These are phyloP conservation scores for Bovichtus variegatus DNA, from an alignment of 2,797 vertebrate genomes.

Conservation along the genomic window DNA sequence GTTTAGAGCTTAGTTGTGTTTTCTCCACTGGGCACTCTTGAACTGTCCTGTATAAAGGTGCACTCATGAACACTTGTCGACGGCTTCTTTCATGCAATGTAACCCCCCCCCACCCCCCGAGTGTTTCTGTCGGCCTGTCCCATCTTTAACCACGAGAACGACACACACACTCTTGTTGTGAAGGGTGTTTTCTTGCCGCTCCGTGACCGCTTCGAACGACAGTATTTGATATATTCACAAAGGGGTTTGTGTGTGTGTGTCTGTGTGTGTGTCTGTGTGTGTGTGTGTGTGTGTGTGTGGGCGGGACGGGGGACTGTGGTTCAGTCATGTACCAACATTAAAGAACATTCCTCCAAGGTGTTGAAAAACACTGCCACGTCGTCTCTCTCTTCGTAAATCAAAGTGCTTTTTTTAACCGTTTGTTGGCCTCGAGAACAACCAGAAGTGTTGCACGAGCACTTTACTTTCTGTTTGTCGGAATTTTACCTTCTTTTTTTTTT, in stretches of 20 bases:
- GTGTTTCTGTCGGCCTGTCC: conserved; percentile 53
- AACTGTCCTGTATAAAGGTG: conserved; percentile 84
- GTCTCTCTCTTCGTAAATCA: conserved; percentile 63
- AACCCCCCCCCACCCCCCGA: conserved; percentile 59
- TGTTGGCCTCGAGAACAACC: conserved; percentile 82
- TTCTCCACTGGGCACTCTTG: conserved; percentile 86
- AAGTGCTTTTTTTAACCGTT: conserved; percentile 78
- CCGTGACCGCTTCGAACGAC: conserved; percentile 73
- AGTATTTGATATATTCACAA: conserved; percentile 88
- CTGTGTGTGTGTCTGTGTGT: conserved; percentile 63
- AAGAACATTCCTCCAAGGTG: conserved; percentile 85
- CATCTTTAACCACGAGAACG: conserved; percentile 63
- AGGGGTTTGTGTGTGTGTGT: conserved; percentile 51
- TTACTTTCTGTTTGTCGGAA: conserved; percentile 76
- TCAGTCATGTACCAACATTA: conserved; percentile 83
- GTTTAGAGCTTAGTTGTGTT: conserved; percentile 88
- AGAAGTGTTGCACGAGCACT: conserved; percentile 85
- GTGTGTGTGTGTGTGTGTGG: conserved; percentile 18
- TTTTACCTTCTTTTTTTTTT: too few species aligned
- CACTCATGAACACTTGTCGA: conserved; percentile 88
- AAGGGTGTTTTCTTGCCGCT: conserved; percentile 68
- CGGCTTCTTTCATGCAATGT: conserved; percentile 88
- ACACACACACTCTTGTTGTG: conserved; percentile 75
- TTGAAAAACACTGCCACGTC: conserved; percentile 78
- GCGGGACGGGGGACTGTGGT: conserved; percentile 62